Evolutionary conservation across 2,797 vertebrate genomes (phyloP), one percentile per base, ranked within the genome.

Genomic region (Alauda arvensis): DNA sequence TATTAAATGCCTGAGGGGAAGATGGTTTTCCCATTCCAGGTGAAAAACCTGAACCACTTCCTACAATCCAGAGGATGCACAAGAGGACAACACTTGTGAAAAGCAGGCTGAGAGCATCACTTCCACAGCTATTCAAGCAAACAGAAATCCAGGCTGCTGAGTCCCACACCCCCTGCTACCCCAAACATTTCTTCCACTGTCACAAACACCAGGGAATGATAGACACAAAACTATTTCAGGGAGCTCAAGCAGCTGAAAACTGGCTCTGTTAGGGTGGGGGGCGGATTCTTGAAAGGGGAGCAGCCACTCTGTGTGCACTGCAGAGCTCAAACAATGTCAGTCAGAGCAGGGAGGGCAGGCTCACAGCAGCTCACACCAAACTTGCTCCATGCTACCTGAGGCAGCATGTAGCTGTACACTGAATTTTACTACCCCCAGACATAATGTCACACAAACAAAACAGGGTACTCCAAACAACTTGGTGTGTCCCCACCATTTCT

Each of bases 301-400:
- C 40, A n/a, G 46, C 14, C 43, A 26, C 15, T 17, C 33, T 7
- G 8, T 0, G 0, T 4, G 3, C 6, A 2, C 60, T 49, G 43
- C 46, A 34, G 51, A 60, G 59, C 55, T 52, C 40, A 9, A 46
- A 61, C 43, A 29, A 17, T 1, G 12, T 18, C 51, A 81, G 33
- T 17, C 34, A 23, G 34, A 46, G 70, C 24, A 77, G 48, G 18
- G 49, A 59, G 8, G 31, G 56, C 39, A 80, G n/a, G 37, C 75
- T 10, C 65, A 77, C 77, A 42, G 66, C 24, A 53, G 46, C 55
- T 91, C 61, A 43, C 10, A 61, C 7, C 71, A 43, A 42, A 43
- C 14, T 28, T 61, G 28, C 39, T 46, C 39, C 7, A 9, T 26
- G 49, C 48, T 28, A 83, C 49, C 53, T 37, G 26, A 66, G 25